Conservation (phyloP, 2,888 invertebrate genomes). For the Zhengitettix transpicula region DNA sequence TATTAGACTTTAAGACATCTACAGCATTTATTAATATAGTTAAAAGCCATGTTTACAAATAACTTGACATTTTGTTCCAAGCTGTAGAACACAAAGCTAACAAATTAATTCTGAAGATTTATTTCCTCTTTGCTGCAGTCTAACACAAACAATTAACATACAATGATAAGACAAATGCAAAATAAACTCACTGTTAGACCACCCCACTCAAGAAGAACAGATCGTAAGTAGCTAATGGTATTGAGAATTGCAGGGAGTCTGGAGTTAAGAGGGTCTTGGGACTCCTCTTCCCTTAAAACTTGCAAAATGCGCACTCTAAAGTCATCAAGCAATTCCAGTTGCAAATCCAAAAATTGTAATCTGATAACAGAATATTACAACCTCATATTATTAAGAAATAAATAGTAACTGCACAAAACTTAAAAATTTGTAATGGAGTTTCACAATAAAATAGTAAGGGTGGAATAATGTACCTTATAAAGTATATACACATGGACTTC, state of each 20-base stretch:
- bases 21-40: no score
- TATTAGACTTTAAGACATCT: no score
- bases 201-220: constrained; percentile 60
- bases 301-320: constrained; percentile 77
- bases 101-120: no score
- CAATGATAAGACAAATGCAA: neutral
- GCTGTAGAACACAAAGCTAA: no score
- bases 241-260: constrained; percentile 52
- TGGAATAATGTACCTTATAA: no score
- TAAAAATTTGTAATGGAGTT: neutral
- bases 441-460: neutral
- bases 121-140: no score
- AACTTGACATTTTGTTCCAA: no score
- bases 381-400: constrained; percentile 3
- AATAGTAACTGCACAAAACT: neutral
- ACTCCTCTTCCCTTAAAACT: constrained; percentile 41
- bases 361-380: constrained; percentile 23
- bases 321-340: constrained; percentile 79
- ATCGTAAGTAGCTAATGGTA: constrained; percentile 51
- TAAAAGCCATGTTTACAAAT: no score
- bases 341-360: constrained; percentile 74
- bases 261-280: constrained; percentile 39
- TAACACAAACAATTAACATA: neutral
- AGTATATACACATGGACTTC: no score
- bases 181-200: constrained; percentile 41